Percentiles rank a stretch among this genome's conserved stretches.
These are phyloP conservation scores for Enteromius argenteus DNA, from an alignment of 2,797 vertebrate genomes.

Conservation along the genomic window DNA sequence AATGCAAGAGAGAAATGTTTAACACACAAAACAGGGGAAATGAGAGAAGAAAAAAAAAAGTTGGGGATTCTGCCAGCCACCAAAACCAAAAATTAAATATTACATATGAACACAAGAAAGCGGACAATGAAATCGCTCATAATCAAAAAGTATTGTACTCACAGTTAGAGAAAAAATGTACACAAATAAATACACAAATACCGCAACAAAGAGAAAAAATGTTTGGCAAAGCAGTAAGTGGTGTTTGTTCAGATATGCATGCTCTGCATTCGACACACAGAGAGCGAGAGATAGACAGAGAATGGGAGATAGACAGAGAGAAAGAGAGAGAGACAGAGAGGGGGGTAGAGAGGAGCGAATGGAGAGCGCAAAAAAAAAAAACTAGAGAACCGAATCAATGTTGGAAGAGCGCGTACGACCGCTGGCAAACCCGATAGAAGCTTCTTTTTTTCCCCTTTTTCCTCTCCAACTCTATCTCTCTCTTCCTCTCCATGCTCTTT, in stretches of 20 bases:
- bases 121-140: conserved; percentile 63
- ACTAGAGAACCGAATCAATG: conserved; percentile 83
- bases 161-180: conserved; percentile 65
- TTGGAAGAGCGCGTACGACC: conserved; percentile 82
- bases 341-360: conserved; percentile 53
- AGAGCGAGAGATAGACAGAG: conserved; percentile 63
- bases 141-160: conserved; percentile 66
- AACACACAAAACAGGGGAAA: conserved; percentile 27
- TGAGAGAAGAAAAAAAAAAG: background rate
- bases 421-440: conserved; percentile 84
- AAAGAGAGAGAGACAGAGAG: conserved; percentile 64
- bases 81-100: conserved; percentile 33
- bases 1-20: conserved; percentile 12
- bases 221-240: conserved; percentile 80
- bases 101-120: conserved; percentile 18
- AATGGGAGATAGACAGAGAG: conserved; percentile 60
- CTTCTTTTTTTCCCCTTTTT: conserved; percentile 82
- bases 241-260: conserved; percentile 83
- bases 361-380: conserved; percentile 61
- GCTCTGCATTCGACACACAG: conserved; percentile 78
- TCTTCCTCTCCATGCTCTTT: conserved; percentile 78
- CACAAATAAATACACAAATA: conserved; percentile 65
- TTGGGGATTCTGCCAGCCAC: conserved; percentile 47
- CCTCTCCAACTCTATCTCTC: conserved; percentile 72
- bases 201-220: conserved; percentile 68